Evolutionary conservation across 2,888 invertebrate genomes (phyloP), one percentile per base, ranked within the genome.

Genomic region (Macrophya annulata): DNA sequence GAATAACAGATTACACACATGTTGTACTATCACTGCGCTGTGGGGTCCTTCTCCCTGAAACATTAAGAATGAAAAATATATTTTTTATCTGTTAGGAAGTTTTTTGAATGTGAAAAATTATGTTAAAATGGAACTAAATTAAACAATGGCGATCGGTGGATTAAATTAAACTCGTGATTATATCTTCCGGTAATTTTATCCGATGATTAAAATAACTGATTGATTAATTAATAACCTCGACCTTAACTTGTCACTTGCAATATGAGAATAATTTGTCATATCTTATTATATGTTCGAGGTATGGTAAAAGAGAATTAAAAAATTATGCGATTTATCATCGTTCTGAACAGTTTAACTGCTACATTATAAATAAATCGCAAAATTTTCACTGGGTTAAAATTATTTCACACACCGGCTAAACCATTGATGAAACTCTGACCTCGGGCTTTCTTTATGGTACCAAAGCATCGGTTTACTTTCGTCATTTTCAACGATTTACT

Each of bases 1-100:
- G 93, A 97, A 98, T 74, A 97, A 94, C 88, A 96, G 94, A 87
- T 96, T 95, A 85, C 96, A 95, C 87, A 96, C 94, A 88, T 96
- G 96, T 90, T 97, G 97, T 51, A 95, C 90, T 0, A 95, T 94
- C 40, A 95, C 93, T 91, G 95, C 94, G 0, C 94, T 93, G 65
- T 94, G 94, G 43, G 93, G 92, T 79, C 93, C 90, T 86, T 94
- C 92, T 43, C 93, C 92, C 93, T 95, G 17, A 91, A 89, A 82
- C n/a, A n/a, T n/a, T 62, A 86, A 87, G 86, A 86, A 79, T 82
- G 15, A 6, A 48, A n/a, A 48, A 51, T 21, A 48, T 45, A 48
- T 55, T 31, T 51, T 45, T 2, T 17, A 37, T 5, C 37, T 25
- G 1, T 62, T 62, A 25, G 3, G 62, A 12, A 25, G 31, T 2